phyloP scores from a whole-genome alignment of 2,113 vertebrate species.

The Larimichthys polyactis region DNA sequence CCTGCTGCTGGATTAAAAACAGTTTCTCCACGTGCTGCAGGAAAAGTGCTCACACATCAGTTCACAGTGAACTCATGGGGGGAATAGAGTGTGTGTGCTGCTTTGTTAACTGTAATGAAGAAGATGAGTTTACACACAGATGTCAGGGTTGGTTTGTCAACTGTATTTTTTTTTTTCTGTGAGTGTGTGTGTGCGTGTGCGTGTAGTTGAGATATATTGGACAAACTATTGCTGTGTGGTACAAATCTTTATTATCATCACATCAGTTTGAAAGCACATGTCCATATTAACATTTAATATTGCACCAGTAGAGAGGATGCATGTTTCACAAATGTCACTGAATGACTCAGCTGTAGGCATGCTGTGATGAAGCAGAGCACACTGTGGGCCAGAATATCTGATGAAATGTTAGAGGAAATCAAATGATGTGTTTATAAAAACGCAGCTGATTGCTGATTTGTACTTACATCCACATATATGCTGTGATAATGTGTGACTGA shows the following conservation, averaged over 20 bases:
- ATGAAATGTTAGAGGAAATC: neutral
- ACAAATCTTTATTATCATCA: slow-evolving; percentile 16
- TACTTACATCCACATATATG: slow-evolving; percentile 18
- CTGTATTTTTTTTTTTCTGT: slow-evolving; percentile 4
- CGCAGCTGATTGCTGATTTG: neutral
- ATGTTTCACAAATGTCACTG: slow-evolving; percentile 18
- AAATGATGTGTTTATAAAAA: slow-evolving; percentile 1
- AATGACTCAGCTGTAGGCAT: neutral
- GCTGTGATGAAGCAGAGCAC: neutral
- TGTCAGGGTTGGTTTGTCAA: slow-evolving; percentile 11
- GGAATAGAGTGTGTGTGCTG: neutral
- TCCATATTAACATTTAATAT: slow-evolving; percentile 12
- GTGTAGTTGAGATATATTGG: slow-evolving; percentile 9
- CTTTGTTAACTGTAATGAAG: neutral
- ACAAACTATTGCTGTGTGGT: slow-evolving; percentile 25
- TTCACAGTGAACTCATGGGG: neutral
- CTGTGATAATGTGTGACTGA: slow-evolving; percentile 22
- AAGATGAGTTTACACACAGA: slow-evolving; percentile 26
- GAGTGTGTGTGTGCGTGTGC: slow-evolving; percentile 7
- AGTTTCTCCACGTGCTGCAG: slow-evolving; percentile 1
- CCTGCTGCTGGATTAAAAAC: slow-evolving; percentile 59
- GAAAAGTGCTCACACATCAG: neutral
- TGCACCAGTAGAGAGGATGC: slow-evolving; percentile 25
- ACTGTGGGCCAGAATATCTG: neutral
- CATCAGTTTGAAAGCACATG: slow-evolving; percentile 19